Conservation (phyloP, 2,888 invertebrate genomes). For the Campoplex nolae region DNA sequence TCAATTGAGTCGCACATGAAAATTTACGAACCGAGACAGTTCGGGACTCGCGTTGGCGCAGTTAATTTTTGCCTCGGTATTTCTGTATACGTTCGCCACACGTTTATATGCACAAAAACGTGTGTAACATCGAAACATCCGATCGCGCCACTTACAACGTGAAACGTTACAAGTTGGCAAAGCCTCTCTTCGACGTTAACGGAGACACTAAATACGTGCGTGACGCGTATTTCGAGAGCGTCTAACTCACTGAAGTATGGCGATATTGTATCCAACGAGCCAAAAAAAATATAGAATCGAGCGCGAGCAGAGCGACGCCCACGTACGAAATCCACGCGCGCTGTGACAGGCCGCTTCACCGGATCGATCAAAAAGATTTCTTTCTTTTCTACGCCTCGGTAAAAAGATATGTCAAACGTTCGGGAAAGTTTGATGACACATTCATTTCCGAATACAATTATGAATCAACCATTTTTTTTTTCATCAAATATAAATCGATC, state of each 20-base stretch:
- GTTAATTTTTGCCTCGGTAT: background rate
- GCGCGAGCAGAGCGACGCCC: conserved; percentile 30
- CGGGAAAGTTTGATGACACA: background rate
- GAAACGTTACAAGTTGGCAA: conserved; percentile 46
- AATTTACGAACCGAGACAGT: background rate
- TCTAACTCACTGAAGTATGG: background rate
- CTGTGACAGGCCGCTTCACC: background rate
- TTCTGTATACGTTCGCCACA: background rate
- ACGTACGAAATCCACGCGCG: conserved; percentile 1
- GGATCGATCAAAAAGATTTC: conserved; percentile 3
- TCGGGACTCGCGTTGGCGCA: background rate
- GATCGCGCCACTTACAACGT: conserved; percentile 52
- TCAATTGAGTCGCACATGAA: background rate
- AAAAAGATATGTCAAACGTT: too few species aligned
- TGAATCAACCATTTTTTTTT: background rate
- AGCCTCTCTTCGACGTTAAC: conserved; percentile 1
- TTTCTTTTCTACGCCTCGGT: background rate
- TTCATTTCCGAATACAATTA: background rate
- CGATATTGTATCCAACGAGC: conserved; percentile 29
- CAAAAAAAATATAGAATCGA: conserved; percentile 31
- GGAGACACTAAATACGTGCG: conserved; percentile 29
- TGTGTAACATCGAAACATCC: conserved; percentile 9
- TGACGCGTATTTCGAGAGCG: conserved; percentile 10
- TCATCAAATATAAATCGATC: too few species aligned
- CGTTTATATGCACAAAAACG: background rate